Base-by-base conservation (phyloP, 2,888 invertebrate genomes). In the Apocheima hispidaria region DNA sequence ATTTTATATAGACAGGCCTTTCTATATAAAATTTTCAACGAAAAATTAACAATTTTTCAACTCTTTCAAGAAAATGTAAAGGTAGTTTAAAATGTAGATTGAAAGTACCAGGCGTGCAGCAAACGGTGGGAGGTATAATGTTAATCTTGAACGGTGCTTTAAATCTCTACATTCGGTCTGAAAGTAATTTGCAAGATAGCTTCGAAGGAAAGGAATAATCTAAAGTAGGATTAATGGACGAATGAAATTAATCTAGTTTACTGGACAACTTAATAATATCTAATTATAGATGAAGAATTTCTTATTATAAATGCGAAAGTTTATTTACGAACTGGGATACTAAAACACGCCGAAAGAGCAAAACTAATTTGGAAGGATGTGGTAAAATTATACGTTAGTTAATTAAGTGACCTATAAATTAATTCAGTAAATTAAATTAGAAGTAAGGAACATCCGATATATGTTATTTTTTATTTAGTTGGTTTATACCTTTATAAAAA, bases 21-120 rank as follows among this genome's bases (percentile, higher is more conserved):
- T 2, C 10, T 9, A 1, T 30, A 30, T 9, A 5, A 9, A 2
- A 9, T 30, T 10, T 33, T 33, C 33, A 14, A 1, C 33, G 38
- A 10, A 38, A 18, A 7, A 10, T 4, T 2, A 7, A 9, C 38
- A 14, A 5, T 33, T 35, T n/a, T n/a, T n/a, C n/a, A n/a, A n/a
- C n/a, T n/a, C n/a, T n/a, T n/a, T 9, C 18, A 28, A 36, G 26
- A 23, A 23, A 44, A 53, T 43, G 20, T 5, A 51, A 23, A 28
- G 18, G 28, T 51, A 38, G 28, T 55, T 55, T 46, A 46, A 55
- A 55, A 55, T 55, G 56, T 49, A 56, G 49, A 56, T 56, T 56
- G 49, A 49, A 38, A 40, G 48, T 48, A 55, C 60, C 26, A 55
- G 60, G 60, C 48, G 30, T 18, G 26, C 48, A 60, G 54, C 44